phyloP scores from a whole-genome alignment of 2,888 invertebrate species.

The Chalcosyrphus nemorum region DNA sequence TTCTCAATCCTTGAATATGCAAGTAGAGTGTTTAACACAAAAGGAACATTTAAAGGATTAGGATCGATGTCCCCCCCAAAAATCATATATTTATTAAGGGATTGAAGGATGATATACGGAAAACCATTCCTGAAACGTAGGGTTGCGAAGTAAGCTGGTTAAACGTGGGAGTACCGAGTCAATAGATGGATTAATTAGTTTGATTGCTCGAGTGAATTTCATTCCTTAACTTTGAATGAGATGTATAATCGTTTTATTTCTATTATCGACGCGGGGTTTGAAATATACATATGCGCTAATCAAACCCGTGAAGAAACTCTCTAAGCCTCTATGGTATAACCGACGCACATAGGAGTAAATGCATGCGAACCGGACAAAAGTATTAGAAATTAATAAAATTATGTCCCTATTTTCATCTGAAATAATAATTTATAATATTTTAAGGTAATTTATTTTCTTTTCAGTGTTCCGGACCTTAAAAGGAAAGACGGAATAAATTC shows the following conservation, averaged over 20 bases:
- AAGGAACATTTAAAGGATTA: constrained; percentile 5
- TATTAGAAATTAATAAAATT: too few relatives aligned
- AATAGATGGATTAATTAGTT: neutral
- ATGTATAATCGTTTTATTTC: neutral
- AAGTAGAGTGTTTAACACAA: too few relatives aligned
- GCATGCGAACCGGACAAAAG: too few relatives aligned
- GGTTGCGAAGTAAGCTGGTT: neutral
- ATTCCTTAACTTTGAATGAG: neutral
- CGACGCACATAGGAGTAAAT: too few relatives aligned
- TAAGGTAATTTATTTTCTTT: too few relatives aligned
- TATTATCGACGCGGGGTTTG: neutral
- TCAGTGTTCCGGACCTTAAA: too few relatives aligned
- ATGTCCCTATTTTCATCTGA: too few relatives aligned
- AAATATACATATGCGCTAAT: neutral
- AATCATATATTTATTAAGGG: constrained; percentile 9
- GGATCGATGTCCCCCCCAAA: neutral
- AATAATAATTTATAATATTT: too few relatives aligned
- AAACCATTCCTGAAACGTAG: constrained; percentile 13
- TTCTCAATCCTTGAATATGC: too few relatives aligned
- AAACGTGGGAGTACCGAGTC: neutral
- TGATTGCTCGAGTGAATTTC: neutral
- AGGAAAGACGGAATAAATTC: too few relatives aligned
- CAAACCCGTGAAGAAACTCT: neutral
- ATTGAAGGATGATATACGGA: constrained; percentile 14
- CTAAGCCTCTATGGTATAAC: neutral